Conservation (phyloP, 2,797 vertebrate genomes). For the Hypotaenidia okinawae region DNA sequence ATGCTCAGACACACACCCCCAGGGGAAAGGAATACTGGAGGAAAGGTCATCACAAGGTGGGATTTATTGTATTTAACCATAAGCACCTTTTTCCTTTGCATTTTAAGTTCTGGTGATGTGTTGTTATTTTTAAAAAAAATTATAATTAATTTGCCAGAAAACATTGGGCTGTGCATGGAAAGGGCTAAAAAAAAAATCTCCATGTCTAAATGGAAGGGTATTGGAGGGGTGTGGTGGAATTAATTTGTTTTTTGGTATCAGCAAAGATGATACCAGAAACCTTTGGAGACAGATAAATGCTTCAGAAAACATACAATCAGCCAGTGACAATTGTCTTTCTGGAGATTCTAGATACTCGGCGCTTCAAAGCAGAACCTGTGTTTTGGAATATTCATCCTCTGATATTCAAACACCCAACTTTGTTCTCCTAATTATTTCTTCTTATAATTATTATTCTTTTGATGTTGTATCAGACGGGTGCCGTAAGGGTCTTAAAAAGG, state of each 20-base stretch:
- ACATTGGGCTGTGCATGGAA: not conserved
- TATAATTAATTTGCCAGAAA: not conserved
- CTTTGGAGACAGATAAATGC: slow-evolving; percentile 47
- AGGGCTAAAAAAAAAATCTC: not conserved
- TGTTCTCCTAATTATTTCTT: slow-evolving; percentile 61
- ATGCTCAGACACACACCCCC: not conserved
- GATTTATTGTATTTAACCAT: not conserved
- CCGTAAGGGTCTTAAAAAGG: slow-evolving; percentile 57
- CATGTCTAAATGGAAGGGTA: not conserved
- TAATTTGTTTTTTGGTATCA: slow-evolving; percentile 21
- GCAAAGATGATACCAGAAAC: not conserved
- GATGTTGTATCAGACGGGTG: slow-evolving; percentile 56
- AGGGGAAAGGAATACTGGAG: not conserved
- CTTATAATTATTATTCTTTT: slow-evolving; percentile 47
- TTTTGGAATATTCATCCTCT: slow-evolving; percentile 46
- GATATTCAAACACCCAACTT: slow-evolving; percentile 57
- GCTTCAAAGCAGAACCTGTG: slow-evolving; percentile 62
- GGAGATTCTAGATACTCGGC: slow-evolving; percentile 54
- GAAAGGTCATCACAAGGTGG: not conserved
- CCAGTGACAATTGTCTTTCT: slow-evolving; percentile 47
- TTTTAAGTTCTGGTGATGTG: not conserved
- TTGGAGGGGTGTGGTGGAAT: not conserved
- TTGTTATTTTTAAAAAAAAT: no score
- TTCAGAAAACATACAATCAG: slow-evolving; percentile 19
- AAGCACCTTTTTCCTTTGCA: not conserved